A percentile compares a stretch with the other conserved stretches of the same genome.
Evolutionary conservation across 37 sponge, comb jelly and placozoan genomes (phyloP).

Genomic region (Ephydatia muelleri): DNA sequence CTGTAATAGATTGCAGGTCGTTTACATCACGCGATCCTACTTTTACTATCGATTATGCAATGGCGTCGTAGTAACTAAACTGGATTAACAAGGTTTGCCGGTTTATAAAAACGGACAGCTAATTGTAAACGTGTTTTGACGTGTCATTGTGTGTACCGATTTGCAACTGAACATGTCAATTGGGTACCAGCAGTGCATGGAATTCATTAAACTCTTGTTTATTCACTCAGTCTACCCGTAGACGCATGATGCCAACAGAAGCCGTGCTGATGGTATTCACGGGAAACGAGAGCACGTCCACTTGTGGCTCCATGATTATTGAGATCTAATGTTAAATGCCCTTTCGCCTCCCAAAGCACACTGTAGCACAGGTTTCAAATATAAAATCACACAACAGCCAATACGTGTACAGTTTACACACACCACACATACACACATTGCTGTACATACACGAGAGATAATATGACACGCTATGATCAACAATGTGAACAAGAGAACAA

Average conservation of each 20-base stretch:
- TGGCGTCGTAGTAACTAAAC: not conserved
- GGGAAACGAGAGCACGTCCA: not conserved
- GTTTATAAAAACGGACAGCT: not conserved
- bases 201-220: no score
- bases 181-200: no score
- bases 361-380: no score
- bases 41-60: not conserved
- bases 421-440: not conserved
- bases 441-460: not conserved
- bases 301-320: not conserved
- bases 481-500: not conserved
- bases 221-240: no score
- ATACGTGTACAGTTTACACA: no score
- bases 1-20: not conserved
- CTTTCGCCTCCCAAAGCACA: not conserved
- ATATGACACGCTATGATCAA: no score
- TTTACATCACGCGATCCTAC: not conserved
- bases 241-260: no score
- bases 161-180: no score
- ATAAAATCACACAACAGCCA: not conserved
- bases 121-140: no score
- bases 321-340: not conserved
- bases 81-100: not conserved
- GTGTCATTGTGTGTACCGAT: not conserved
- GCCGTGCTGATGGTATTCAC: not conserved